Percentiles rank a stretch among this genome's conserved stretches.
phyloP scores from a whole-genome alignment of 2,113 vertebrate genomes.

The Gobio gobio region DNA sequence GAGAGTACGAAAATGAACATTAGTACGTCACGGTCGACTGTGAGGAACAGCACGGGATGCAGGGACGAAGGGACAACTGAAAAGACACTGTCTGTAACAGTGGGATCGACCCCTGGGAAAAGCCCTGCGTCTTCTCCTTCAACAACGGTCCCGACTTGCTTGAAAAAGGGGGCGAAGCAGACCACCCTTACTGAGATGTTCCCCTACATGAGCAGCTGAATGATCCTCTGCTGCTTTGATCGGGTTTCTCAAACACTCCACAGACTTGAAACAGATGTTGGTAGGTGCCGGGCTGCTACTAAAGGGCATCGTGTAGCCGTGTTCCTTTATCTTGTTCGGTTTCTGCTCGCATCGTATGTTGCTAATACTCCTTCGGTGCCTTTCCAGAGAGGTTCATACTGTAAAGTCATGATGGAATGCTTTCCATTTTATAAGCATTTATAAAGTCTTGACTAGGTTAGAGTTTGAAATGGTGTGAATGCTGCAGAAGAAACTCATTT shows the following conservation, averaged over 20 bases:
- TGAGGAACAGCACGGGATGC: background rate
- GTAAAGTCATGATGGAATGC: background rate
- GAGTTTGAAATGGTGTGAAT: conserved; percentile 1
- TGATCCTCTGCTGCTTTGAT: background rate
- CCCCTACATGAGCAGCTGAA: conserved; percentile 60
- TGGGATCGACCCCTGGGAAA: background rate
- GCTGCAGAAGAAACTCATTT: conserved; percentile 13
- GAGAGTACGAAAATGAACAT: background rate
- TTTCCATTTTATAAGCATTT: background rate
- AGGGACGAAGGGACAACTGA: conserved; percentile 31
- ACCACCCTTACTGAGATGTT: conserved; percentile 70
- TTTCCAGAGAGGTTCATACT: conserved; percentile 1
- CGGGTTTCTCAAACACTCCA: background rate
- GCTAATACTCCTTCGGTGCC: conserved; percentile 17
- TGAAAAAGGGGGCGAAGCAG: conserved; percentile 62
- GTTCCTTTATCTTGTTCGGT: background rate
- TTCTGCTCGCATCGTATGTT: background rate
- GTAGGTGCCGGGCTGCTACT: background rate
- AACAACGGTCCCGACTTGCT: background rate
- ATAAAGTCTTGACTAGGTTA: background rate
- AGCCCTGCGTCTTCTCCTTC: background rate
- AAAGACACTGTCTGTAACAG: conserved; percentile 23
- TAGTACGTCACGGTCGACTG: background rate
- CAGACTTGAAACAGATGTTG: background rate
- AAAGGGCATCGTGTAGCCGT: background rate